Evolutionary conservation across 1,140 invertebrate genomes (phyloP), one percentile per base, ranked within the genome.

Genomic region (Temnothorax longispinosus): DNA sequence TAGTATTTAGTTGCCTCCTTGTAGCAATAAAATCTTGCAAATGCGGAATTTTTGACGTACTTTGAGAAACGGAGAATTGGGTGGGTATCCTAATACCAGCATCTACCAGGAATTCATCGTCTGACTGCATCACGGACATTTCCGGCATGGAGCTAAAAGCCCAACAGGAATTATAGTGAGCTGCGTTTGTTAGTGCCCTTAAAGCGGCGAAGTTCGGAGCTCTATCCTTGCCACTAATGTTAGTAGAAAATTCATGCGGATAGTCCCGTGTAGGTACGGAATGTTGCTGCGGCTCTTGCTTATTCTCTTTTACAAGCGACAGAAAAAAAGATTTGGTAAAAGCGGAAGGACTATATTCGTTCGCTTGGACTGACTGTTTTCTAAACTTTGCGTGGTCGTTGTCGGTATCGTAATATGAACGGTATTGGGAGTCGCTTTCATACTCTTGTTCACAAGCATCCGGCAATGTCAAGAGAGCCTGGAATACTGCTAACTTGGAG

Each of bases 91-190:
- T 94, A 41, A 96, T 95, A 10, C 96, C 96, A 3, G 96, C 95
- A 74, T 96, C 96, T 7, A 96, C 95, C 75, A 96, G 93, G 87
- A 96, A 96, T 71, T 96, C 96, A 75, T 95, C 94, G 58, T 95
- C 94, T 65, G 95, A 89, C 27, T 95, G 88, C 18, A 91, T 94
- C 21, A 92, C 89, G 21, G 94, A 93, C 69, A 95, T 93, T 71
- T 94, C 93, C 4, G 94, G 94, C 93, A 94, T 93, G 18, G 94
- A 95, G 52, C 94, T 95, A 92, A 95, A 95, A 94, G 91, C 91
- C 94, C 94, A 95, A 92, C 94, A 95, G 52, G 93, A 93, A 85
- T 95, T 95, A 81, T 94, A 93, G 21, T 94, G 92, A 86, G 91
- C 92, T 10, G 89, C 87, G 71, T 85, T 90, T 15, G 90, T 92